A percentile compares a stretch with the other conserved stretches of the same genome.
Evolutionary conservation across 2,888 invertebrate species (phyloP).

Genomic region (Bursaphelenchus okinawaensis): DNA sequence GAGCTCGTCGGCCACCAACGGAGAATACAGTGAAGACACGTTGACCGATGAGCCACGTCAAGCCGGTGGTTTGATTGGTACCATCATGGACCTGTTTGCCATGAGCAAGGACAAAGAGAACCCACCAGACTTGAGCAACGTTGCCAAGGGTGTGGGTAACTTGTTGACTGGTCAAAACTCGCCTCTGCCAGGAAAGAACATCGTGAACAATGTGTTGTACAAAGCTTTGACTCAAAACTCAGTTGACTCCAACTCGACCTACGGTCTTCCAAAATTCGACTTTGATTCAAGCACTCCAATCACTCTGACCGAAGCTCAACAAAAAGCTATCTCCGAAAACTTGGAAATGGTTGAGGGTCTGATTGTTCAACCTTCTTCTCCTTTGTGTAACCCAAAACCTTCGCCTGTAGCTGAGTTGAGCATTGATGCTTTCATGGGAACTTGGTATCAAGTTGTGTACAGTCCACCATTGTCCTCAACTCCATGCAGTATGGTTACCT

Average conservation of each 20-base stretch:
- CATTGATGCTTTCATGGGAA: slow-evolving; percentile 54
- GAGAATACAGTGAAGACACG: slow-evolving; percentile 37
- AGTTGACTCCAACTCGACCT: slow-evolving; percentile 38
- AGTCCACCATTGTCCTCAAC: slow-evolving; percentile 54
- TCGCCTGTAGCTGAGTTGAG: slow-evolving; percentile 52
- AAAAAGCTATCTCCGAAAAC: slow-evolving; percentile 54
- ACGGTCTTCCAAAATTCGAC: slow-evolving; percentile 12
- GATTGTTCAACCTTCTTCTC: slow-evolving; percentile 55
- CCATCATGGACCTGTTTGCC: slow-evolving; percentile 51
- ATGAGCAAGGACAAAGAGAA: slow-evolving; percentile 45
- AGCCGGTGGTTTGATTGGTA: slow-evolving; percentile 53
- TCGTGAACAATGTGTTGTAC: slow-evolving; percentile 57
- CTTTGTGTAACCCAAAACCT: slow-evolving; percentile 57
- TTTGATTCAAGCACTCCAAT: slow-evolving; percentile 30
- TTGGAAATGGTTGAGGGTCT: slow-evolving; percentile 57
- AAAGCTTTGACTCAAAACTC: slow-evolving; percentile 54
- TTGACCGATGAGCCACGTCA: slow-evolving; percentile 49
- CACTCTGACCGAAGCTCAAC: slow-evolving; percentile 44
- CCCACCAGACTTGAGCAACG: slow-evolving; percentile 39
- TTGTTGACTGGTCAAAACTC: slow-evolving; percentile 51
- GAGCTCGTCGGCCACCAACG: slow-evolving; percentile 29
- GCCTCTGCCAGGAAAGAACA: slow-evolving; percentile 50
- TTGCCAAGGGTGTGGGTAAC: slow-evolving; percentile 47
- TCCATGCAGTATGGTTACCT: slow-evolving; percentile 57
- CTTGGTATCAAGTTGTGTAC: slow-evolving; percentile 57